phyloP scores from a whole-genome alignment of 35 echinoderm and acorn worm genomes.

The Holothuria glaberrima region DNA sequence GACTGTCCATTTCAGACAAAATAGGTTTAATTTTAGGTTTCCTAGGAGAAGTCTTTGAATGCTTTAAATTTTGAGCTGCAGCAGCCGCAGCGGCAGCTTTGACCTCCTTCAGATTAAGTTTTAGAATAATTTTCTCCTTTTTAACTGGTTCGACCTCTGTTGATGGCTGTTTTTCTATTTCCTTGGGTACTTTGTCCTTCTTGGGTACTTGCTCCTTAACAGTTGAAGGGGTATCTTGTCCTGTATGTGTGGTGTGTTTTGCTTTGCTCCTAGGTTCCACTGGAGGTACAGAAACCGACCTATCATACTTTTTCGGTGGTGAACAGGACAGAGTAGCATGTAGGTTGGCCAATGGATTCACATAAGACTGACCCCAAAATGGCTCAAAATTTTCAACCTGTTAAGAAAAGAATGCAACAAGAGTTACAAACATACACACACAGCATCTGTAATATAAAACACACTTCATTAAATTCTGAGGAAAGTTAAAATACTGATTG shows the following conservation, averaged over 20 bases:
- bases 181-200: background rate
- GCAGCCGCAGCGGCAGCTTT: slow-evolving; percentile 36
- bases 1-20: background rate
- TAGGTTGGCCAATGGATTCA: slow-evolving; percentile 44
- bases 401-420: slow-evolving; percentile 19
- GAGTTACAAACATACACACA: background rate
- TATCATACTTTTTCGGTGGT: slow-evolving; percentile 28
- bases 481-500: no score
- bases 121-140: slow-evolving; percentile 54
- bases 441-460: no score
- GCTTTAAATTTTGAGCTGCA: slow-evolving; percentile 35
- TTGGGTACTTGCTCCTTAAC: background rate
- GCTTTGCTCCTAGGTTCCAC: background rate
- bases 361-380: slow-evolving; percentile 88
- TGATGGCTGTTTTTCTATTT: background rate
- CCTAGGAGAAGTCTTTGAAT: slow-evolving; percentile 12
- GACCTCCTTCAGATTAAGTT: slow-evolving; percentile 51
- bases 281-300: background rate
- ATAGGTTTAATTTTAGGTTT: slow-evolving; percentile 5
- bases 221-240: background rate
- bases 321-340: slow-evolving; percentile 36
- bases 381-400: slow-evolving; percentile 98
- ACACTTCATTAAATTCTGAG: no score
- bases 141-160: slow-evolving; percentile 19
- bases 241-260: background rate